These are phyloP conservation scores for Hirtodrosophila cameraria DNA, from an alignment of 2,888 invertebrate species.

Conservation along the genomic window DNA sequence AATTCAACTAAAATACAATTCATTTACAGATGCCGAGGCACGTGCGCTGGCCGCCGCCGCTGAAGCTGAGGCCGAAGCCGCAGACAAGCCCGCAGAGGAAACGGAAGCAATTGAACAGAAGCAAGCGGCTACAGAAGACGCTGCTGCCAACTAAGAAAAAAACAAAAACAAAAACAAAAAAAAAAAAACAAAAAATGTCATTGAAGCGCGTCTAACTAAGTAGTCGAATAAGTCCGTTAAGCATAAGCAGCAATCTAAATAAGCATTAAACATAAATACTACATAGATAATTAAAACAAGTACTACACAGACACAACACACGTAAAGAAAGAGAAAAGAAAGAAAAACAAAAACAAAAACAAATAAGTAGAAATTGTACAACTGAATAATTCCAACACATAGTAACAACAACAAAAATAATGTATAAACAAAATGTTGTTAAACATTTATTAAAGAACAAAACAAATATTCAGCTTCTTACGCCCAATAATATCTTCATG, in stretches of 20 bases:
- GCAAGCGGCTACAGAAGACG: constrained; percentile 36
- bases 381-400: constrained; percentile 19
- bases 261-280: too few species aligned
- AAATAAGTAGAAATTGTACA: constrained; percentile 19
- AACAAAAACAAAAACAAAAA: too few species aligned
- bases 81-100: constrained; percentile 43
- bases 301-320: constrained; percentile 18
- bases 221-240: constrained; percentile 28
- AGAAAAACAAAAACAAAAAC: constrained; percentile 10
- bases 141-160: constrained; percentile 48
- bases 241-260: constrained; percentile 21
- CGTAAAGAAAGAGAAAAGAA: too few species aligned
- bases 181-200: constrained; percentile 13
- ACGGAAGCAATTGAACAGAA: constrained; percentile 43
- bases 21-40: constrained; percentile 73
- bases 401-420: constrained; percentile 17
- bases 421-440: constrained; percentile 21
- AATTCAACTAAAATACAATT: not conserved
- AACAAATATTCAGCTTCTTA: constrained; percentile 20
- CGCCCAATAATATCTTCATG: constrained; percentile 37
- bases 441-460: not conserved
- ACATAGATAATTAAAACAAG: constrained; percentile 10
- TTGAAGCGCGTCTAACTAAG: constrained; percentile 24
- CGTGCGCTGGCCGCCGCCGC: constrained; percentile 77
- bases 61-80: constrained; percentile 50